A percentile compares a stretch with the other conserved stretches of the same genome.
Evolutionary conservation across 2,888 invertebrate species (phyloP).

Genomic region (Hydrotaea cyrtoneurina): DNA sequence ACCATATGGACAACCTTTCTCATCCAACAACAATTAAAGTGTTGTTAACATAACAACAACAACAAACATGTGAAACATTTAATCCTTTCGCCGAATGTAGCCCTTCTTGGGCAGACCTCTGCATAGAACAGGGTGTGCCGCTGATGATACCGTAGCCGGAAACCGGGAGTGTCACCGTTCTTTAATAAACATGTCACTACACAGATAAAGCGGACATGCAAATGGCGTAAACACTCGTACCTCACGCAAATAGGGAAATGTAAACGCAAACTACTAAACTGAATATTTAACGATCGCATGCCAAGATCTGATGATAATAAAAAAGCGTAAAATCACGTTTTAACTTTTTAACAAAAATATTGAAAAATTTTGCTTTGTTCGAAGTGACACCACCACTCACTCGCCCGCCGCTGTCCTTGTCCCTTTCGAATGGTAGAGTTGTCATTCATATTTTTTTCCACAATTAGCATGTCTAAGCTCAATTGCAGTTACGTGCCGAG

Average conservation of each 20-base stretch:
- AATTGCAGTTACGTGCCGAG: constrained; percentile 77
- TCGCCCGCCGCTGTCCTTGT: background rate
- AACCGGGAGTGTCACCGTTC: constrained; percentile 50
- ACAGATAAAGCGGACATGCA: background rate
- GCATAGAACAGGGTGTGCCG: constrained; percentile 5
- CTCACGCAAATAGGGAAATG: background rate
- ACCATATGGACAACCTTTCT: constrained; percentile 37
- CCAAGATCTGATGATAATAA: constrained; percentile 66
- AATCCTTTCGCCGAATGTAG: constrained; percentile 52
- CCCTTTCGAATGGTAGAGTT: too few species aligned
- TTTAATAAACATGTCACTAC: constrained; percentile 57
- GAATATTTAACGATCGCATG: constrained; percentile 66
- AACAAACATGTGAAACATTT: constrained; percentile 63
- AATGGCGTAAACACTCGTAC: background rate
- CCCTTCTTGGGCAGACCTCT: background rate
- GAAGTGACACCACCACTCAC: constrained; percentile 10
- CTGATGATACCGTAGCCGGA: background rate
- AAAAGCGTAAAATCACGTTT: constrained; percentile 67
- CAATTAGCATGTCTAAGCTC: constrained; percentile 78
- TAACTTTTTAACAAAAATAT: constrained; percentile 60
- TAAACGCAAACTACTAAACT: constrained; percentile 12
- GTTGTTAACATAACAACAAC: constrained; percentile 61
- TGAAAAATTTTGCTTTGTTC: constrained; percentile 64
- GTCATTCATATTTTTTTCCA: constrained; percentile 70
- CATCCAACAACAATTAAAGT: constrained; percentile 54